A percentile compares a stretch with the other conserved stretches of the same genome.
Conservation (phyloP, 2,888 invertebrate species). For the Temnothorax unifasciatus region DNA sequence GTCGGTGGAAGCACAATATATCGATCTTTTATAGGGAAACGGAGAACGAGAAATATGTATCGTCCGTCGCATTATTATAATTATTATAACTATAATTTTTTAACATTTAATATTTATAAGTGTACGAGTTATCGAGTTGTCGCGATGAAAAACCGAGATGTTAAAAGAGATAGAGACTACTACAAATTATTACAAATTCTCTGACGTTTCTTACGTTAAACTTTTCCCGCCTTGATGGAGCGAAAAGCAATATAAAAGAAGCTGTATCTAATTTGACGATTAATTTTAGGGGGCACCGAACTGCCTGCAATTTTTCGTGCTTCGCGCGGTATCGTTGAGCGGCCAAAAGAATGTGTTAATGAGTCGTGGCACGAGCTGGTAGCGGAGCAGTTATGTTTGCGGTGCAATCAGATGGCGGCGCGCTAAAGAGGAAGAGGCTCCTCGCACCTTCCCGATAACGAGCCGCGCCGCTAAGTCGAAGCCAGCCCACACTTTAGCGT, state of each 20-base stretch:
- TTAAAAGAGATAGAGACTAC: background rate
- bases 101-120: background rate
- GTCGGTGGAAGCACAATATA: background rate
- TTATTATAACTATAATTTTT: background rate
- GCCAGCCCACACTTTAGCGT: conserved; percentile 62
- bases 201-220: background rate
- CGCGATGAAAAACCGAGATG: background rate
- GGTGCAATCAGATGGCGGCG: conserved; percentile 80
- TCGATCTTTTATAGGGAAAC: background rate
- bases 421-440: conserved; percentile 82
- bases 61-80: background rate
- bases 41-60: background rate
- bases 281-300: conserved; percentile 41
- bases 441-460: conserved; percentile 84
- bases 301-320: conserved; percentile 23
- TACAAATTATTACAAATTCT: background rate
- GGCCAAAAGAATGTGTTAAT: conserved; percentile 76
- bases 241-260: background rate
- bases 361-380: conserved; percentile 79
- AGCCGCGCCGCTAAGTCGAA: conserved; percentile 73
- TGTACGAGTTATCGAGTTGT: background rate
- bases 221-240: background rate
- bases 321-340: conserved; percentile 13
- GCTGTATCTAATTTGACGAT: conserved; percentile 3
- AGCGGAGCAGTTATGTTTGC: conserved; percentile 78